phyloP scores from a whole-genome alignment of 2,797 vertebrate genomes.

The Acestrorhynchus altus region DNA sequence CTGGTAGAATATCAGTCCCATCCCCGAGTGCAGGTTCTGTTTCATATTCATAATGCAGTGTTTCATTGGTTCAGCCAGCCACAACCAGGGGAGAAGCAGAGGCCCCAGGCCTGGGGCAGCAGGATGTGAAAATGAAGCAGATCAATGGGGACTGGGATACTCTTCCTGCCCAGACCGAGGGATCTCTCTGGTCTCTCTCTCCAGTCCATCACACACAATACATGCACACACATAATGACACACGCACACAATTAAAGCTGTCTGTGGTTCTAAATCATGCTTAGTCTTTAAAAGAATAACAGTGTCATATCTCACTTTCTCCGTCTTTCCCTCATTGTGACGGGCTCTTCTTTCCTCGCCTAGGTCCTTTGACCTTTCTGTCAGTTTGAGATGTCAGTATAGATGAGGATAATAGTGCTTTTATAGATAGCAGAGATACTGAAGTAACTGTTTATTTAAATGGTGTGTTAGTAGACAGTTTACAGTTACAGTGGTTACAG shows the following conservation, averaged over 20 bases:
- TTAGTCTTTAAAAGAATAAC: conserved; percentile 8
- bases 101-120: conserved; percentile 12
- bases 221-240: neutral
- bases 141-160: conserved; percentile 28
- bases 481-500: neutral
- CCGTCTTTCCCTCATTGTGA: neutral
- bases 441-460: conserved; percentile 2
- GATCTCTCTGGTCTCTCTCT: conserved; percentile 21
- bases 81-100: conserved; percentile 16
- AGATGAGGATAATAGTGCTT: conserved; percentile 8
- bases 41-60: conserved; percentile 35
- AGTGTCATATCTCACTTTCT: neutral
- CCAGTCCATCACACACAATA: conserved; percentile 6
- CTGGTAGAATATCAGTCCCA: neutral
- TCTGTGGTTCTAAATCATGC: neutral
- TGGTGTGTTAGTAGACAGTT: neutral
- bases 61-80: conserved; percentile 17
- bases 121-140: conserved; percentile 27
- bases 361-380: neutral
- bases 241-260: neutral
- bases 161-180: conserved; percentile 15
- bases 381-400: conserved; percentile 10
- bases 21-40: conserved; percentile 22
- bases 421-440: neutral
- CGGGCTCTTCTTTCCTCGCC: neutral